Evolutionary conservation across 2,888 invertebrate species (phyloP), one percentile per base, ranked within the genome.

Genomic region (Theretra japonica): DNA sequence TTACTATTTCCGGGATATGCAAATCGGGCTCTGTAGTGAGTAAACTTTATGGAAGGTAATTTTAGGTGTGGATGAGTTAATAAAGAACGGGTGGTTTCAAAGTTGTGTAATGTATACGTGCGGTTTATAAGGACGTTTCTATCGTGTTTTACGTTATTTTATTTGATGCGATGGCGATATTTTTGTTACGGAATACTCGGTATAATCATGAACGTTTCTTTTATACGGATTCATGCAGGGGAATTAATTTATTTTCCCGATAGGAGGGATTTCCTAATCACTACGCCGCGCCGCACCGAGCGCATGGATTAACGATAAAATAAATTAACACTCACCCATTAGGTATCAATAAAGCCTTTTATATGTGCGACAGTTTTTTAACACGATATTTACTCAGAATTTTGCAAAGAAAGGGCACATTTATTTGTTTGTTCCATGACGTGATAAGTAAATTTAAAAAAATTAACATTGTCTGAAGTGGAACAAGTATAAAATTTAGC

Each of bases 1-100:
- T 62, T 59, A 65, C 65, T 65, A 41, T 41, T 48, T 48, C 65
- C 65, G 65, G 70, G 77, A 75, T 65, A 75, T 70, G 73, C 71
- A 70, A 69, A 74, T 71, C 50, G 62, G 73, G 69, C 41, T 65
- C 17, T 59, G n/a, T 25, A 28, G 50, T 69, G 56, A 48, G 17
- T 48, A 48, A 48, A 48, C 65, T 70, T 70, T 69, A 57, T 57
- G 69, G 70, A 70, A 41, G 48, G 65, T 48, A 65, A 65, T 48
- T 62, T 65, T 48, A 65, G 65, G 65, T 65, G 48, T 48, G 65
- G 65, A 65, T 65, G 41, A 65, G 65, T 23, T 65, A 17, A 41
- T 65, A 62, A 41, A 33, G 33, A 17, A 25, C 23, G 41, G 11
- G 48, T 48, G 21, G 15, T 21, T 21, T 17, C 23, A 15, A 23